Evolutionary conservation across 2,888 invertebrate species (phyloP).

Genomic region (Hydroisotoma schaefferi): DNA sequence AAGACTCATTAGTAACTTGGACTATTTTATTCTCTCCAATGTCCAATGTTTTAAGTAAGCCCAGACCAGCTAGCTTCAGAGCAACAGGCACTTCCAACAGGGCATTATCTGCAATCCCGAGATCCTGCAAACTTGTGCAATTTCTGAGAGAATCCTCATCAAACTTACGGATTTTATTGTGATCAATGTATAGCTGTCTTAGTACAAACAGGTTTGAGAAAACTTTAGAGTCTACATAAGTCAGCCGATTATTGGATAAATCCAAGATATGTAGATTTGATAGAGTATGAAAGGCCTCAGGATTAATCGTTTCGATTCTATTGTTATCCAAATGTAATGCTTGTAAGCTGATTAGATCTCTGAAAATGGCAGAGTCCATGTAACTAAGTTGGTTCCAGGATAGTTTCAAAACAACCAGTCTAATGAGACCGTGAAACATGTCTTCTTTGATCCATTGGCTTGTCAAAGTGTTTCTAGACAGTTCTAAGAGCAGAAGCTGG

Average conservation of each 20-base stretch:
- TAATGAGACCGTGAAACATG: slow-evolving; percentile 70
- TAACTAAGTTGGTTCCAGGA: slow-evolving; percentile 79
- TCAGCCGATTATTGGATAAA: slow-evolving; percentile 79
- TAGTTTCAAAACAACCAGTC: slow-evolving; percentile 70
- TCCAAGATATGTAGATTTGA: slow-evolving; percentile 87
- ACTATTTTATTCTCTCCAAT: slow-evolving; percentile 88
- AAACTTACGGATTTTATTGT: slow-evolving; percentile 74
- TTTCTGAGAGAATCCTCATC: slow-evolving; percentile 70
- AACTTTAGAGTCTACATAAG: slow-evolving; percentile 72
- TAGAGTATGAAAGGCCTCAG: slow-evolving; percentile 79
- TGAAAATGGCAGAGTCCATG: slow-evolving; percentile 78
- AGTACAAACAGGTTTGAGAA: slow-evolving; percentile 81
- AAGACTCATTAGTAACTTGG: slow-evolving; percentile 75
- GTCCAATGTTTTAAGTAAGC: slow-evolving; percentile 81
- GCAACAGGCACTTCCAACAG: slow-evolving; percentile 69
- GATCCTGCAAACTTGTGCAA: slow-evolving; percentile 74
- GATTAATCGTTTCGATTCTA: slow-evolving; percentile 79
- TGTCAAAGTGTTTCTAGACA: slow-evolving; percentile 69
- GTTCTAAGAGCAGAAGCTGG: slow-evolving; percentile 55
- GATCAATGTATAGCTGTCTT: slow-evolving; percentile 77
- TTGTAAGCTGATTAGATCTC: slow-evolving; percentile 80
- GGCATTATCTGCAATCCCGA: slow-evolving; percentile 78
- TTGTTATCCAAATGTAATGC: slow-evolving; percentile 81
- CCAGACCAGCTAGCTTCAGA: slow-evolving; percentile 58
- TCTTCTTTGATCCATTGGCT: slow-evolving; percentile 74